Evolutionary conservation across 2,113 vertebrate genomes (phyloP), one percentile per base, ranked within the genome.

Genomic region (Atlantisia rogersi): DNA sequence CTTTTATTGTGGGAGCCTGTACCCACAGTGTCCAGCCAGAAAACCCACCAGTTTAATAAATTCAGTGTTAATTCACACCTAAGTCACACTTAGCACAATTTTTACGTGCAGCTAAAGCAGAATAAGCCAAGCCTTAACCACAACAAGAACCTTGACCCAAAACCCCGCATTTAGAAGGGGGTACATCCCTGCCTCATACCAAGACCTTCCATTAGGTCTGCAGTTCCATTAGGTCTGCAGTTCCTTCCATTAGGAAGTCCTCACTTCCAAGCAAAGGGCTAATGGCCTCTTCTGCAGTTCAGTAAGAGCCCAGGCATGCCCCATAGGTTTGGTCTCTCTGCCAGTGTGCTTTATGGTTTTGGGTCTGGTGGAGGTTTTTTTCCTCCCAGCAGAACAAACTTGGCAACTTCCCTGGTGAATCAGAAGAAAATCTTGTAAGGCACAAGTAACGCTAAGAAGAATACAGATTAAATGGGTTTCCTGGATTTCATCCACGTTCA

Each of bases 401-500:
- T 89, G 65, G 58, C 83, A 84, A 22, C 62, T 73, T 28, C 74
- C 53, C 84, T n/a, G 42, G 67, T 44, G 78, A 88, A 82, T 55
- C 39, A 2, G 62, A 82, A 84, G 62, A 53, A 89, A 96, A 69
- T 74, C 81, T 81, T 62, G 63, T 58, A 73, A 44, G 40, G 78
- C 75, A 67, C 63, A 85, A 82, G 63, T 15, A 69, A 35, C 48
- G 84, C 73, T 9, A 63, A 42, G 68, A 64, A 53, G 42, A 46
- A 82, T 2, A 68, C 59, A 65, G 62, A 91, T 90, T 76, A 94
- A 65, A 93, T 62, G 67, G 77, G 32, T 65, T 92, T 85, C 88
- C 91, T 96, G 92, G 92, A 92, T 95, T 86, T 65, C 81, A 85
- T 92, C 92, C 92, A 92, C 7, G 50, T 24, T 82, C 86, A 52